Conservation (phyloP, 2,888 invertebrate genomes). For the Hermodice carunculata region DNA sequence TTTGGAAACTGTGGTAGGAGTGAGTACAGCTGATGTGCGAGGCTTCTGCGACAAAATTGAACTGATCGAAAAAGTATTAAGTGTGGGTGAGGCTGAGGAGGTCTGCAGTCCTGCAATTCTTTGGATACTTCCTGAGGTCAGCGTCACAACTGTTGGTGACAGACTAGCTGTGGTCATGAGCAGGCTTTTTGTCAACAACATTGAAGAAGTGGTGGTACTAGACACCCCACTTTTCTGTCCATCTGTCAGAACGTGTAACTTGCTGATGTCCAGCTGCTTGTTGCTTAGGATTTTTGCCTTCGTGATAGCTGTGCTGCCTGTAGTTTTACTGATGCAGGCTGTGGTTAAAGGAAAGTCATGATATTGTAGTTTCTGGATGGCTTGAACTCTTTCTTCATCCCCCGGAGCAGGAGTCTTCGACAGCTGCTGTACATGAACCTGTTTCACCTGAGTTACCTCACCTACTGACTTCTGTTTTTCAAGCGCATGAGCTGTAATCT, state of each 20-base stretch:
- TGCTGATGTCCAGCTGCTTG: slow-evolving; percentile 7
- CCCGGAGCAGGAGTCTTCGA: not conserved
- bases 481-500: not conserved
- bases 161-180: not conserved
- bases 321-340: slow-evolving; percentile 39
- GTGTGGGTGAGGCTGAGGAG: too few relatives aligned
- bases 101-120: too few relatives aligned
- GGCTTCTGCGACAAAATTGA: too few relatives aligned
- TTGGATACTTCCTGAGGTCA: too few relatives aligned
- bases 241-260: not conserved
- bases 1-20: too few relatives aligned
- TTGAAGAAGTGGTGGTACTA: too few relatives aligned
- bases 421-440: not conserved
- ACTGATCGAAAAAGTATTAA: too few relatives aligned
- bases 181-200: slow-evolving; percentile 8
- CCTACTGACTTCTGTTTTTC: not conserved
- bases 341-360: slow-evolving; percentile 61
- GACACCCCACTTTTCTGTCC: not conserved
- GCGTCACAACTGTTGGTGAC: slow-evolving; percentile 10
- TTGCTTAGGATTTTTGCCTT: slow-evolving; percentile 34
- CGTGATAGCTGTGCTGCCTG: slow-evolving; percentile 43
- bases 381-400: slow-evolving; percentile 48
- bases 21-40: too few relatives aligned
- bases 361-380: slow-evolving; percentile 59
- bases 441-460: not conserved